These are phyloP conservation scores for Patella ulyssiponensis DNA, from an alignment of 2,888 invertebrate species.

Conservation along the genomic window DNA sequence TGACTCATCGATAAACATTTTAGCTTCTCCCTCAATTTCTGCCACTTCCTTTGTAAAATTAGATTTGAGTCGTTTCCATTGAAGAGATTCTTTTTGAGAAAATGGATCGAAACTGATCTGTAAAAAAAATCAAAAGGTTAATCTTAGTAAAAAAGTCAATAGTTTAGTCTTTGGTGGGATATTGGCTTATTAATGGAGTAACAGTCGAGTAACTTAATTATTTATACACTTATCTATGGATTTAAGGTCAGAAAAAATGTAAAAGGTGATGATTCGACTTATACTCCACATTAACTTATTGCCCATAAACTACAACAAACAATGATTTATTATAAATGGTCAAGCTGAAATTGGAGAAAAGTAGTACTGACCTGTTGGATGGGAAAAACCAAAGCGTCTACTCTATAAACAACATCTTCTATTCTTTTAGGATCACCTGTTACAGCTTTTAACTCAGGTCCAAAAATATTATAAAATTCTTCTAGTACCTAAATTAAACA, in stretches of 20 bases:
- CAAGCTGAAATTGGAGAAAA: too few relatives aligned
- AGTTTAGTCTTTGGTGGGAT: too few relatives aligned
- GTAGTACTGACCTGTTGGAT: slow-evolving; percentile 64
- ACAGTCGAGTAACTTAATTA: too few relatives aligned
- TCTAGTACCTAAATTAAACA: slow-evolving; percentile 78
- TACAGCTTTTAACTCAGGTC: slow-evolving; percentile 87
- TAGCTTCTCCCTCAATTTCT: slow-evolving; percentile 85
- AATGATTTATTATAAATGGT: too few relatives aligned
- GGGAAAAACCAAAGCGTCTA: slow-evolving; percentile 83
- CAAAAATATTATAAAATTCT: slow-evolving; percentile 92
- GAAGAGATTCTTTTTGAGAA: slow-evolving; percentile 82
- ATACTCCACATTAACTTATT: too few relatives aligned
- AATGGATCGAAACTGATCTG: slow-evolving; percentile 89
- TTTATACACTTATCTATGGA: too few relatives aligned
- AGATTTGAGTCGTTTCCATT: slow-evolving; percentile 88
- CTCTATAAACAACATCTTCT: slow-evolving; percentile 86
- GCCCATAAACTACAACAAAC: too few relatives aligned
- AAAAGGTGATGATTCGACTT: too few relatives aligned
- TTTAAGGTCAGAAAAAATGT: too few relatives aligned
- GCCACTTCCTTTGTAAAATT: slow-evolving; percentile 83
- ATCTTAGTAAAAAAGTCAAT: not conserved
- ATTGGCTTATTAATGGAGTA: too few relatives aligned
- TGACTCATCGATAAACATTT: slow-evolving; percentile 87
- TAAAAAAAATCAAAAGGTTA: slow-evolving; percentile 22
- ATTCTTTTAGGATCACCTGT: slow-evolving; percentile 89